Evolutionary conservation across 2,797 vertebrate species (phyloP).

Genomic region (Hippopotamyrus pictus): DNA sequence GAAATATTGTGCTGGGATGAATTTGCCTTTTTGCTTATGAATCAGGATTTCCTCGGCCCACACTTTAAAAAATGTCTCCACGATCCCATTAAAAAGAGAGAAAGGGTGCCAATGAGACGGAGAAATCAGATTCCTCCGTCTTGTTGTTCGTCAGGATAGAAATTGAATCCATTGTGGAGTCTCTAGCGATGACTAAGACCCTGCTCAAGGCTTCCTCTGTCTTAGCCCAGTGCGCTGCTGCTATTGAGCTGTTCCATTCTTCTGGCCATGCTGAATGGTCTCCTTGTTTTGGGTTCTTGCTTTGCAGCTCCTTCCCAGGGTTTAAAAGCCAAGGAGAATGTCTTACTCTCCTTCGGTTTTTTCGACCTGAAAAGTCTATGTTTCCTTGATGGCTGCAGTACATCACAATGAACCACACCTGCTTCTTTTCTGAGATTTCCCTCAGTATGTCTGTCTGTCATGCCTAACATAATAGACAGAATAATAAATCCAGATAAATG

Average conservation of each 20-base stretch:
- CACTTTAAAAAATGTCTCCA: slow-evolving; percentile 28
- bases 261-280: slow-evolving; percentile 24
- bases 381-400: background rate
- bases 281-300: slow-evolving; percentile 13
- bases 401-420: background rate
- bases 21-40: slow-evolving; percentile 24
- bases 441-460: background rate
- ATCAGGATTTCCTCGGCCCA: slow-evolving; percentile 32
- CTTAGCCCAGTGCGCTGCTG: slow-evolving; percentile 14
- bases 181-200: slow-evolving; percentile 21
- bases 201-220: slow-evolving; percentile 31
- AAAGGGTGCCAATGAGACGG: background rate
- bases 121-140: slow-evolving; percentile 23
- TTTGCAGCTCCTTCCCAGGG: slow-evolving; percentile 15
- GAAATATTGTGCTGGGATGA: slow-evolving; percentile 23
- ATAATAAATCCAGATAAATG: background rate
- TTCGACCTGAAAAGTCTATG: background rate
- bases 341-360: background rate
- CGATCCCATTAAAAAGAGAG: slow-evolving; percentile 11
- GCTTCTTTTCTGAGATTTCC: background rate
- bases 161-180: slow-evolving; percentile 27
- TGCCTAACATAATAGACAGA: background rate
- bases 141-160: slow-evolving; percentile 21
- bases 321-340: background rate
- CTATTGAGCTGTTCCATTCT: slow-evolving; percentile 19